Evolutionary conservation across 2,797 vertebrate species (phyloP).

Genomic region (Acanthis flammea): DNA sequence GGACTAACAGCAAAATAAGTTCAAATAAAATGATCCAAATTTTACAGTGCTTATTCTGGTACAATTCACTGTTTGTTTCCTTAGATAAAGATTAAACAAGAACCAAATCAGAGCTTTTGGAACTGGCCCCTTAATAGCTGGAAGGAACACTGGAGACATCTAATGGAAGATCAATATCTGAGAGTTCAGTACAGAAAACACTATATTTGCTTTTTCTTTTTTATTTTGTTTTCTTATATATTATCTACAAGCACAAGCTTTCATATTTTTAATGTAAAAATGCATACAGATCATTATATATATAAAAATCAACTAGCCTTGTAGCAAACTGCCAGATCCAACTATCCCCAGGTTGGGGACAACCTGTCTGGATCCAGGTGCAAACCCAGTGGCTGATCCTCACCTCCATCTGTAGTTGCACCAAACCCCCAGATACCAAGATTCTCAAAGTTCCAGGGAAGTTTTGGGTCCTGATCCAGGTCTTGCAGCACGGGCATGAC

Average conservation of each 20-base stretch:
- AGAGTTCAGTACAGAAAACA: background rate
- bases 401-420: background rate
- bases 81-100: background rate
- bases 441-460: slow-evolving; percentile 27
- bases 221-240: slow-evolving; percentile 43
- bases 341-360: slow-evolving; percentile 42
- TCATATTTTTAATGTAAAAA: slow-evolving; percentile 63
- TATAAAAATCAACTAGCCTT: slow-evolving; percentile 61
- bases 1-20: background rate
- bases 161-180: background rate
- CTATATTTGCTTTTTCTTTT: background rate
- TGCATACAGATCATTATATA: slow-evolving; percentile 64
- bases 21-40: background rate
- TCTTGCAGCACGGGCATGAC: slow-evolving; percentile 24
- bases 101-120: background rate
- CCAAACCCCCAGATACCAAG: background rate
- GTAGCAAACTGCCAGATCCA: slow-evolving; percentile 46
- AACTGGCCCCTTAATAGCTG: background rate
- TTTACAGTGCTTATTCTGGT: background rate
- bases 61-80: background rate
- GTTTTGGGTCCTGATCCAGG: slow-evolving; percentile 47
- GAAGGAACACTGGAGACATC: background rate
- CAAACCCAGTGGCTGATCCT: background rate
- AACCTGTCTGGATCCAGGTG: slow-evolving; percentile 46
- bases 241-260: slow-evolving; percentile 66